Evolutionary conservation across 1,140 invertebrate species (phyloP), one percentile per base, ranked within the genome.

Genomic region (Zaprionus inermis): DNA sequence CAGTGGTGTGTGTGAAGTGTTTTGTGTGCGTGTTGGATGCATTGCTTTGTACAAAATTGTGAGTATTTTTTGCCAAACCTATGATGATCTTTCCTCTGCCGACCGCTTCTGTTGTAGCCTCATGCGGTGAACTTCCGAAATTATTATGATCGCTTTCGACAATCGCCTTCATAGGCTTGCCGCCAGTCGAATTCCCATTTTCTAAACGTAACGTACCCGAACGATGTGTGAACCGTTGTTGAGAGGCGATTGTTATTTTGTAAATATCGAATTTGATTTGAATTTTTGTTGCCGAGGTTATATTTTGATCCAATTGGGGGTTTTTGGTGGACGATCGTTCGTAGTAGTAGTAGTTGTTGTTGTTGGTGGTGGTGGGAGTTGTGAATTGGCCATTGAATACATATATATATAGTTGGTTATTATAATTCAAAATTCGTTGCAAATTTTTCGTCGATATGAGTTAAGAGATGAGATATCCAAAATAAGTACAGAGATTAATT

Each of bases 51-150:
- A 88, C 78, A 84, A 68, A 78, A 73, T 79, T 83, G 75, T 72
- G 82, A 83, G 65, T 64, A 68, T 76, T 79, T 89, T 81, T 70
- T 86, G 82, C 90, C 91, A 91, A 91, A 92, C 91, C 91, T 92
- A 92, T 92, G 68, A 92, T 92, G 72, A 92, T 90, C 79, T 91
- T 91, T 91, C 83, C 90, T 86, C 78, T 91, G 61, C 90, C 89
- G 72, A 80, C 78, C 67, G 77, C 56, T 38, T 76, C 81, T 64
- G 61, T 52, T 52, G 64, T 61, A 18, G 68, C 71, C 64, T 72
- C 85, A 76, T 76, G 70, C 64, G 79, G 54, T 74, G 72, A 66
- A 65, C 68, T 82, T 79, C 83, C 85, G 72, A 71, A 79, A 76
- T 81, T 79, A 75, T 76, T 73, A 72, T 83, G 78, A 58, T 91